phyloP scores from a whole-genome alignment of 2,797 vertebrate species.

The Ambastaia sidthimunki region DNA sequence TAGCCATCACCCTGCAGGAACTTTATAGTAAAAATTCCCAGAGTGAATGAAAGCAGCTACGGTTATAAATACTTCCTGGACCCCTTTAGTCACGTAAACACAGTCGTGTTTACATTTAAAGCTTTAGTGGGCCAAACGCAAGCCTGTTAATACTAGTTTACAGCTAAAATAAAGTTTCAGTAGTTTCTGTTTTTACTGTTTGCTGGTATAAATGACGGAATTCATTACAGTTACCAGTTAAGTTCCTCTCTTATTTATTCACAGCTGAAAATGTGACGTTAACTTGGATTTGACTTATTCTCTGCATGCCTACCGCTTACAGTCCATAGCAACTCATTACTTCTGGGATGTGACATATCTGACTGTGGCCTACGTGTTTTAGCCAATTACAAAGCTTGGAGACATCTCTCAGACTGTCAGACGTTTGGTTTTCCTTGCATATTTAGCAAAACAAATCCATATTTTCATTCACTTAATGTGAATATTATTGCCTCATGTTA shows the following conservation, averaged over 20 bases:
- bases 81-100: constrained; percentile 9
- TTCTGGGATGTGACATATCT: too few species aligned
- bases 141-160: constrained; percentile 3
- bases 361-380: too few species aligned
- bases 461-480: too few species aligned
- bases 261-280: neutral
- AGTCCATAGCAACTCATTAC: too few species aligned
- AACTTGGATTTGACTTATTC: neutral
- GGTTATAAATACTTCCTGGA: neutral
- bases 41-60: neutral
- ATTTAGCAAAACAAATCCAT: too few species aligned
- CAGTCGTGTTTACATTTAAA: neutral
- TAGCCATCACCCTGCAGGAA: constrained; percentile 4
- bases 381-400: too few species aligned
- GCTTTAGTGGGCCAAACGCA: neutral
- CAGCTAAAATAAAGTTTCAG: neutral
- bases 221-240: neutral
- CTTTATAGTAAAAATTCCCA: constrained; percentile 1
- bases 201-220: constrained; percentile 14
- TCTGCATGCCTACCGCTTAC: neutral
- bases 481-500: too few species aligned
- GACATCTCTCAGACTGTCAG: too few species aligned
- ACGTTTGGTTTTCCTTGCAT: too few species aligned
- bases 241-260: neutral
- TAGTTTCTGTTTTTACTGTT: constrained; percentile 1